phyloP scores from a whole-genome alignment of 2,888 invertebrate species.

The Scaptomyza tumidula region DNA sequence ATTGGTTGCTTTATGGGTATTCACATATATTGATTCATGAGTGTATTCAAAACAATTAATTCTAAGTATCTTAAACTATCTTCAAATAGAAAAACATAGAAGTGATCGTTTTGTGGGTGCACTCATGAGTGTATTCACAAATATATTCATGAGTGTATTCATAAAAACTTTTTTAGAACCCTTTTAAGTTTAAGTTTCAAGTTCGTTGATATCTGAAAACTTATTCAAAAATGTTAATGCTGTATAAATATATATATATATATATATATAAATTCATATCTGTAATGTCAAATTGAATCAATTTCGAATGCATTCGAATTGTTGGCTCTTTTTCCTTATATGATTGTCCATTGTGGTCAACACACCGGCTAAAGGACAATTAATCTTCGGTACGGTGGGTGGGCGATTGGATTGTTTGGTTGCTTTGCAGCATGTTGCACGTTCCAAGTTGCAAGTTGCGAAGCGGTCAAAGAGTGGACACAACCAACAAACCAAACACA shows the following conservation, averaged over 20 bases:
- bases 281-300: too few species aligned
- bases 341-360: conserved; percentile 36
- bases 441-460: conserved; percentile 43
- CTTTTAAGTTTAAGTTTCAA: too few species aligned
- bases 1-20: too few species aligned
- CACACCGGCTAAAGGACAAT: conserved; percentile 63
- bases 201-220: too few species aligned
- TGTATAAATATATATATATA: too few species aligned
- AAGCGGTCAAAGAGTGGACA: conserved; percentile 46
- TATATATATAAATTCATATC: too few species aligned
- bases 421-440: conserved; percentile 50
- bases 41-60: background rate
- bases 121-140: conserved; percentile 1
- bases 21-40: background rate
- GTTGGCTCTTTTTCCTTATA: conserved; percentile 8
- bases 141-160: too few species aligned
- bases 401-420: conserved; percentile 34
- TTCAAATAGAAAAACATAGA: too few species aligned
- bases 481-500: conserved; percentile 17
- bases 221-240: too few species aligned
- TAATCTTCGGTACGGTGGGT: conserved; percentile 49
- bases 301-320: conserved; percentile 23
- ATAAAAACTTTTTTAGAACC: too few species aligned
- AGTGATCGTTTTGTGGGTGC: background rate
- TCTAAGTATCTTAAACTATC: background rate